phyloP scores from a whole-genome alignment of 2,888 invertebrate species.

The Nemurella pictetii region DNA sequence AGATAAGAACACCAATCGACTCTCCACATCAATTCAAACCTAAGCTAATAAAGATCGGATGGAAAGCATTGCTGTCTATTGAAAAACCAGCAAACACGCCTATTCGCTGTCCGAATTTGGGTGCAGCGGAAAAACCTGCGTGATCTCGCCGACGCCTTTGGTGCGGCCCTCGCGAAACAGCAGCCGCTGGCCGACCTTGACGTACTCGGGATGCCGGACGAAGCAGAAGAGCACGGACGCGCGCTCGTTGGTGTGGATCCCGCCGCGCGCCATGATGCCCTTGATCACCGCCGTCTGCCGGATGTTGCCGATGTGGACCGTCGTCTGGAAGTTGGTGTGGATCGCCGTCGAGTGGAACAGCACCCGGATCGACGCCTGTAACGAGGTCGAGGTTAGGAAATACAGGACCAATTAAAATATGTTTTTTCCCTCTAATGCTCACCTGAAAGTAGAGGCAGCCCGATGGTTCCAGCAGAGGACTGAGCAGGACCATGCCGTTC shows the following conservation, averaged over 20 bases:
- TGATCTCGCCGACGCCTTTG: conserved; percentile 84
- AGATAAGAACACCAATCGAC: neutral
- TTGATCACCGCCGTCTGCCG: conserved; percentile 79
- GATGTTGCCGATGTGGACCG: conserved; percentile 94
- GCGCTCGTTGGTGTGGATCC: conserved; percentile 78
- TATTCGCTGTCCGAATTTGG: neutral
- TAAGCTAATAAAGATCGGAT: neutral
- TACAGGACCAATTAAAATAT: neutral
- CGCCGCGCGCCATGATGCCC: conserved; percentile 65
- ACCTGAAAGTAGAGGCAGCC: conserved; percentile 61
- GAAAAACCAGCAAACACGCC: neutral
- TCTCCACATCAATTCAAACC: neutral
- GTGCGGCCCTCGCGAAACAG: conserved; percentile 82
- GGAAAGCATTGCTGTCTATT: neutral
- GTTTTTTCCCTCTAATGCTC: conserved; percentile 32
- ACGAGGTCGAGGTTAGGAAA: neutral
- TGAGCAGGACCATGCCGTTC: conserved; percentile 84
- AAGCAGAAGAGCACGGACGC: conserved; percentile 89
- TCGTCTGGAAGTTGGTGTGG: conserved; percentile 83
- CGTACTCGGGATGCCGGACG: conserved; percentile 85
- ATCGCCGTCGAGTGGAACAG: conserved; percentile 87
- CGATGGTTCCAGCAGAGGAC: conserved; percentile 55
- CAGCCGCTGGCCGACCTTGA: conserved; percentile 75
- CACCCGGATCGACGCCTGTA: conserved; percentile 84
- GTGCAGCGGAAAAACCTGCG: conserved; percentile 67